Base-by-base conservation (phyloP, 1,140 invertebrate genomes). In the Dreissena rostriformis region DNA sequence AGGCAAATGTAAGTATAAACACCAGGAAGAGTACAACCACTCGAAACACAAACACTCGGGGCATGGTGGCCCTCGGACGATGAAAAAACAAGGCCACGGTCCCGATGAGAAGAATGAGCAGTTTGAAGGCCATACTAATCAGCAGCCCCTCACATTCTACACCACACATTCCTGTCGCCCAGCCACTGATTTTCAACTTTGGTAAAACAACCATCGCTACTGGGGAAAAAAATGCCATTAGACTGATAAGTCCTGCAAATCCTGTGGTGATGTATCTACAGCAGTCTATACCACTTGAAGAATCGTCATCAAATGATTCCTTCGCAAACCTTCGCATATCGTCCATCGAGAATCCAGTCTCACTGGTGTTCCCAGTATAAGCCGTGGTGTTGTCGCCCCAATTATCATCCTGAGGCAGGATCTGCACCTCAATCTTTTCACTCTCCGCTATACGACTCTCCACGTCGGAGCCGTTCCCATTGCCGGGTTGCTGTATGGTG, bases 381-480 rank as follows among this genome's bases (percentile, higher is more conserved):
- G 97, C 98, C 7, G 98, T 99, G 0, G 98, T 99, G 90, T 98
- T 99, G 94, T 99, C 98, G 53, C 97, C 98, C 98, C 98, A 99
- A 92, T 98, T 98, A 91, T 99, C 98, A 95, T 99, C 98, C 92
- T 95, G 95, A 0, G 97, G 97, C 63, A 99, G 93, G 85, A 98
- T 98, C 94, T 98, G 97, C 68, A 98, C 97, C 96, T 92, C 6
- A 95, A 96, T 94, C 95, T 95, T 10, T 95, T 95, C 96, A 96
- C 97, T 86, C 89, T 92, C 78, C 19, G 68, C 73, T 12, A 86
- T 75, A 15, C 78, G 80, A 24, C 86, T 88, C 14, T 90, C 90
- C 73, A 91, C 81, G 15, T 90, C 90, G 0, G 89, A 88, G 77
- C 90, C 90, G 78, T 90, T 91, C 7, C 90, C 90, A 80, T 90